A percentile compares a stretch with the other conserved stretches of the same genome.
Conservation (phyloP, 1,140 invertebrate species). For the Drosophila azteca region DNA sequence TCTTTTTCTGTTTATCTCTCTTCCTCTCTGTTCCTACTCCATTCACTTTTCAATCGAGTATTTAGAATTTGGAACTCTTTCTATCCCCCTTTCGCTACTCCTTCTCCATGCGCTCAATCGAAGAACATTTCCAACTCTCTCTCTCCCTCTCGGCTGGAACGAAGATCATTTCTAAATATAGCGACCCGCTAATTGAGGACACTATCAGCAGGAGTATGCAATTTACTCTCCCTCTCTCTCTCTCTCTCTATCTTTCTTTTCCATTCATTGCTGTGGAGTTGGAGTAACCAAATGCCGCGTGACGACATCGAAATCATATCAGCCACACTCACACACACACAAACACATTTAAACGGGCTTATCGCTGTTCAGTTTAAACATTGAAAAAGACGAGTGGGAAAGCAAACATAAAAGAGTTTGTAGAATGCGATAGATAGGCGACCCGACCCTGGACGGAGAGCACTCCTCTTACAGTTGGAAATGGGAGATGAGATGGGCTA, state of each 20-base stretch:
- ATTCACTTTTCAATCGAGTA: no score
- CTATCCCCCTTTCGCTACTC: no score
- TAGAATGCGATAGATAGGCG: conserved; percentile 37
- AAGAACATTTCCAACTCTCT: neutral
- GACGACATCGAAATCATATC: conserved; percentile 62
- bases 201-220: conserved; percentile 23
- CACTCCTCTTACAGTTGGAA: conserved; percentile 19
- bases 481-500: neutral
- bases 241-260: conserved; percentile 2
- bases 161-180: conserved; percentile 52
- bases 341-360: conserved; percentile 34
- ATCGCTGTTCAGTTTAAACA: conserved; percentile 46
- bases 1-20: no score
- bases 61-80: no score
- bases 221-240: conserved; percentile 1
- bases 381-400: conserved; percentile 32
- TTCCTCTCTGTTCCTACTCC: no score
- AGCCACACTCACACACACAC: conserved; percentile 8
- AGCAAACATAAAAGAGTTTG: conserved; percentile 37
- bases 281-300: conserved; percentile 40
- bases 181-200: conserved; percentile 4
- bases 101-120: no score
- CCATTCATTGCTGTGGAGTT: conserved; percentile 18
- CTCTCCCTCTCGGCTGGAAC: neutral
- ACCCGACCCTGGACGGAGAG: conserved; percentile 3